Conservation (phyloP, 2,113 vertebrate species). For the Eclectus roratus region DNA sequence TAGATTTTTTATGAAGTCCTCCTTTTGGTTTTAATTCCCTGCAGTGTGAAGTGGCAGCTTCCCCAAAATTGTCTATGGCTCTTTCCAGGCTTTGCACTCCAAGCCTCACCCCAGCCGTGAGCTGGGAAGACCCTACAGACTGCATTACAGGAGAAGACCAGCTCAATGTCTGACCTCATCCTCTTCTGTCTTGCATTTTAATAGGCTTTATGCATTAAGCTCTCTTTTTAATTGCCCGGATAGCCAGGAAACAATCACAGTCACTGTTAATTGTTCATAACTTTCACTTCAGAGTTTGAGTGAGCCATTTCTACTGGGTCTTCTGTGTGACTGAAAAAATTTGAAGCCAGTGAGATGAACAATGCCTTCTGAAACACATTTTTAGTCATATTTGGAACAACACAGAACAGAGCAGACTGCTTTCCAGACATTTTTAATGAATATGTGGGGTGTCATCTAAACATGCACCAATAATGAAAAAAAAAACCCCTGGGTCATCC, state of each 20-base stretch:
- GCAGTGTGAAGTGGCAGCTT: background rate
- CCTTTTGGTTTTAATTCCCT: background rate
- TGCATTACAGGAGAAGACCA: background rate
- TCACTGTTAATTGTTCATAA: background rate
- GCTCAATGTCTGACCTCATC: background rate
- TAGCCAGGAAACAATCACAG: background rate
- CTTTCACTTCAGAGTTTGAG: background rate
- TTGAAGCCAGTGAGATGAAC: background rate
- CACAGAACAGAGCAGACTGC: background rate
- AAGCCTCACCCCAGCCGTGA: background rate
- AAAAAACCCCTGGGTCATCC: background rate
- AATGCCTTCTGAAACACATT: background rate
- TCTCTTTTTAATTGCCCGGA: background rate
- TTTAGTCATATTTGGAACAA: background rate
- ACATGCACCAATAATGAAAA: background rate
- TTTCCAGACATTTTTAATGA: background rate
- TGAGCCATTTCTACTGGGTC: background rate
- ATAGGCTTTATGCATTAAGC: background rate
- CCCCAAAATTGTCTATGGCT: rapidly evolving
- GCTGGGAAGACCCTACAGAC: background rate
- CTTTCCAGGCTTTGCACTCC: background rate
- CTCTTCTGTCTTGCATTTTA: background rate
- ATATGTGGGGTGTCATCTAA: background rate
- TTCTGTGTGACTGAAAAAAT: background rate
- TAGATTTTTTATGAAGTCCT: background rate